Percentiles rank a stretch among this genome's conserved stretches.
Conservation (phyloP, 2,113 vertebrate genomes). For the Heloderma charlesbogerti region DNA sequence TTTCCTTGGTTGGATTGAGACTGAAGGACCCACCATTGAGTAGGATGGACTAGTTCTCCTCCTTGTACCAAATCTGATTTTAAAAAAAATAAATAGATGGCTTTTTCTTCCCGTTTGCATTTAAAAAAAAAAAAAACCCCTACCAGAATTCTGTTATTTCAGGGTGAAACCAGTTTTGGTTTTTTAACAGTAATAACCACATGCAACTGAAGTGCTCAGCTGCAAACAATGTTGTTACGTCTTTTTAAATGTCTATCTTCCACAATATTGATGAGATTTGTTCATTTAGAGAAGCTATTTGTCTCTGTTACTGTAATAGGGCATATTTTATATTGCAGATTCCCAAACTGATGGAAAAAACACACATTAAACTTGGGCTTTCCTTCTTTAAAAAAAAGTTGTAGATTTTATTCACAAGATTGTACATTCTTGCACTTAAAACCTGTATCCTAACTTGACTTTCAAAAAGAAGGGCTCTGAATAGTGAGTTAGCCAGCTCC, state of each 20-base stretch:
- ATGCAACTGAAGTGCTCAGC: neutral
- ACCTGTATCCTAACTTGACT: neutral
- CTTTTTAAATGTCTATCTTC: slow-evolving; percentile 12
- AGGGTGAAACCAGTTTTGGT: neutral
- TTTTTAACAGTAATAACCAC: slow-evolving; percentile 4
- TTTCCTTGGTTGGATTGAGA: neutral
- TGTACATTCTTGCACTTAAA: neutral
- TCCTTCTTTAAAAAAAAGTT: slow-evolving; percentile 2
- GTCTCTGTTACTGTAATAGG: slow-evolving; percentile 19
- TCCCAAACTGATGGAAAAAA: neutral
- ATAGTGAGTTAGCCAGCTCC: neutral
- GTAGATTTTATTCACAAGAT: neutral
- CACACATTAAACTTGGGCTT: slow-evolving; percentile 2
- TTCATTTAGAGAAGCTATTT: slow-evolving; percentile 4
- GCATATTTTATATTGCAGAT: slow-evolving; percentile 18
- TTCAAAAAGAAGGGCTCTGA: neutral
- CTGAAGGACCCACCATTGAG: neutral
- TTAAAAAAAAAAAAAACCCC: neutral
- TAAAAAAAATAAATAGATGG: neutral
- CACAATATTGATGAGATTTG: neutral
- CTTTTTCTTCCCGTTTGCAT: neutral
- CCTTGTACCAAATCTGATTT: neutral
- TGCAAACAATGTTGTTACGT: neutral
- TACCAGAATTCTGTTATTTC: slow-evolving; percentile 7
- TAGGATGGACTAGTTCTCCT: neutral